phyloP scores from a whole-genome alignment of 2,888 invertebrate genomes.

The Hemistola chrysoprasaria region DNA sequence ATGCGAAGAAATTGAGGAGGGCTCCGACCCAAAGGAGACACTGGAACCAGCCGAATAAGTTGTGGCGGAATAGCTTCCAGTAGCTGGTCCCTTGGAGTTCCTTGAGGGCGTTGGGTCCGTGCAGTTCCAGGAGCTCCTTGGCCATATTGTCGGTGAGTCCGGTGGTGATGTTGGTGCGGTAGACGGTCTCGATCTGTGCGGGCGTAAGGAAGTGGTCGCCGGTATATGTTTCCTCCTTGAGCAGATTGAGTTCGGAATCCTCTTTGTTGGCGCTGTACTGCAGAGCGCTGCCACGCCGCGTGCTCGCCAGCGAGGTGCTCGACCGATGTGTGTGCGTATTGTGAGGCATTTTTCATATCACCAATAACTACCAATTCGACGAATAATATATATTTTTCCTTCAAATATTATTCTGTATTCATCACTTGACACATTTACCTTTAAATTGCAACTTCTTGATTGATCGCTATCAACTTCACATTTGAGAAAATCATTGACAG shows the following conservation, averaged over 20 bases:
- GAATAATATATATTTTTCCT: too few species aligned
- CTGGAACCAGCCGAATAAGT: slow-evolving; percentile 88
- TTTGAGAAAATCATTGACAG: too few species aligned
- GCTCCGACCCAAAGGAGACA: slow-evolving; percentile 87
- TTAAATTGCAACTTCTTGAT: too few species aligned
- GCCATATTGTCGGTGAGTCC: slow-evolving; percentile 82
- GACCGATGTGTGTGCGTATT: slow-evolving; percentile 38
- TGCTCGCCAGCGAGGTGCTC: slow-evolving; percentile 39
- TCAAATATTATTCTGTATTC: too few species aligned
- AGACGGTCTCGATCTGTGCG: slow-evolving; percentile 63
- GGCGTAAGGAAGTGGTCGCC: slow-evolving; percentile 72
- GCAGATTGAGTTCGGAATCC: slow-evolving; percentile 46
- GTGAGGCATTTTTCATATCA: slow-evolving; percentile 41
- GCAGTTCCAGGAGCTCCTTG: slow-evolving; percentile 67
- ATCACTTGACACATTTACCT: too few species aligned
- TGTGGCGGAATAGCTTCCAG: slow-evolving; percentile 84
- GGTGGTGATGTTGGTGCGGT: slow-evolving; percentile 64
- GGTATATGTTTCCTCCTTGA: slow-evolving; percentile 63
- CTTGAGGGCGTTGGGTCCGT: slow-evolving; percentile 84
- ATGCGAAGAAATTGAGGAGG: slow-evolving; percentile 83
- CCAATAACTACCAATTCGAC: too few species aligned
- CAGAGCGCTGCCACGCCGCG: slow-evolving; percentile 16
- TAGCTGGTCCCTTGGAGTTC: slow-evolving; percentile 83
- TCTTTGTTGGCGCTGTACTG: slow-evolving; percentile 36
- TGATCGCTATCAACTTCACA: too few species aligned